phyloP scores from a whole-genome alignment of 92 coral and sea anemone genomes.

The Heteractis magnifica region DNA sequence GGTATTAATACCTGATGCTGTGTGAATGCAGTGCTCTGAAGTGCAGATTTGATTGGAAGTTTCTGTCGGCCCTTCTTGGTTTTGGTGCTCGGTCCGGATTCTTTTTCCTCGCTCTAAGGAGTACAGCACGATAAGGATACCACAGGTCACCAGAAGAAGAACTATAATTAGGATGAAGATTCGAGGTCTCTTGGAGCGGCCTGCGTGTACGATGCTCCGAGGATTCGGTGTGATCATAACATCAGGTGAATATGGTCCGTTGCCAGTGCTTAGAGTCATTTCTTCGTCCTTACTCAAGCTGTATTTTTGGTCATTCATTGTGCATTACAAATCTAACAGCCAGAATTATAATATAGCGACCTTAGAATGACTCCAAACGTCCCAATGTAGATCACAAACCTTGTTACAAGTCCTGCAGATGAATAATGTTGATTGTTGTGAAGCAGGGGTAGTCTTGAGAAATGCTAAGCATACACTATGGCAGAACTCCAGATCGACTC shows the following conservation, averaged over 20 bases:
- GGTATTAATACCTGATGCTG: slow-evolving; percentile 51
- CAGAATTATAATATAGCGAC: neutral
- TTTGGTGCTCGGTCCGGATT: neutral
- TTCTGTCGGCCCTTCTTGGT: neutral
- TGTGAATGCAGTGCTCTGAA: slow-evolving; percentile 48
- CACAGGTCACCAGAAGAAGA: slow-evolving; percentile 45
- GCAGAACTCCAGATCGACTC: neutral
- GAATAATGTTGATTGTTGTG: too few relatives aligned
- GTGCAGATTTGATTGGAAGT: slow-evolving; percentile 28
- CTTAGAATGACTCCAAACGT: neutral
- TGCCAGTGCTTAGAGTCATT: neutral
- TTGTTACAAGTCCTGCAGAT: too few relatives aligned
- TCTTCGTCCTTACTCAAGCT: slow-evolving; percentile 34
- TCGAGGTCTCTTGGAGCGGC: slow-evolving; percentile 24
- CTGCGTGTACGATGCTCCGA: neutral
- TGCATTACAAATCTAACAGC: neutral
- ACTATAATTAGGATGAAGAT: slow-evolving; percentile 34
- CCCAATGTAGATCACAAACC: neutral
- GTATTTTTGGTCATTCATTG: slow-evolving; percentile 27
- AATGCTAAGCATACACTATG: neutral
- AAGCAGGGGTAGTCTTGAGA: neutral
- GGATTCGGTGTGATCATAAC: slow-evolving; percentile 15
- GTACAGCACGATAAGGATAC: slow-evolving; percentile 44
- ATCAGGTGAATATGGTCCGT: slow-evolving; percentile 24
- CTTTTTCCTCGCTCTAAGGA: slow-evolving; percentile 38